Conservation (phyloP, 2,113 vertebrate genomes). For the Todiramphus saurophagus region DNA sequence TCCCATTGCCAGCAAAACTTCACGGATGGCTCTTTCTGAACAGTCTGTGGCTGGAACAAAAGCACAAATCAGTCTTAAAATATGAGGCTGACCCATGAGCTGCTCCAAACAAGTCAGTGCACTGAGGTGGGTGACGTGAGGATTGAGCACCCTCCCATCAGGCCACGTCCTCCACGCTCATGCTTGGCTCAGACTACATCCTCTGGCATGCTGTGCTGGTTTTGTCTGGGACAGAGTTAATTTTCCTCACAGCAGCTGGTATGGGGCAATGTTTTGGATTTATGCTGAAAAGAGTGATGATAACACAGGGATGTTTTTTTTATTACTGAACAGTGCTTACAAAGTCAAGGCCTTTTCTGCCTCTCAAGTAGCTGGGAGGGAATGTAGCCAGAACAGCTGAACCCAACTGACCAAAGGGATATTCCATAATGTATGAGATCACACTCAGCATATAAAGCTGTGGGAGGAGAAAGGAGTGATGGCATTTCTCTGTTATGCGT, state of each 20-base stretch:
- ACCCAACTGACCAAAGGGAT: not conserved
- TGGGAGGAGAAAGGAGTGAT: not conserved
- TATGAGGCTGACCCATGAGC: not conserved
- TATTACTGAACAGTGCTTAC: not conserved
- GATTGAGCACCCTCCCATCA: not conserved
- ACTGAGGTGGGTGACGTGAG: too few species aligned
- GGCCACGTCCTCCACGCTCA: rapidly evolving
- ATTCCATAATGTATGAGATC: not conserved
- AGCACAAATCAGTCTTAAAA: not conserved
- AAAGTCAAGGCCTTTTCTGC: not conserved
- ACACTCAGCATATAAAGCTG: not conserved
- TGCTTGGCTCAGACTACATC: not conserved
- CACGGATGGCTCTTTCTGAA: not conserved
- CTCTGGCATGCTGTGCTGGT: not conserved
- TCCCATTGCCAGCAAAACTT: not conserved
- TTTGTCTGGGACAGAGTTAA: not conserved
- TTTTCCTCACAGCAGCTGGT: not conserved
- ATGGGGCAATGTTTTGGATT: not conserved
- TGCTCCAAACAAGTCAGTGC: rapidly evolving
- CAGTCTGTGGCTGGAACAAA: rapidly evolving
- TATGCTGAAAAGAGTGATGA: not conserved
- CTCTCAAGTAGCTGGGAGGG: not conserved
- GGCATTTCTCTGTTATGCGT: rapidly evolving
- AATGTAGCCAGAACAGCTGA: not conserved
- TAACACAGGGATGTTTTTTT: not conserved